Evolutionary conservation across 2,113 vertebrate species (phyloP), one percentile per base, ranked within the genome.

Genomic region (Neomonachus schauinslandi): DNA sequence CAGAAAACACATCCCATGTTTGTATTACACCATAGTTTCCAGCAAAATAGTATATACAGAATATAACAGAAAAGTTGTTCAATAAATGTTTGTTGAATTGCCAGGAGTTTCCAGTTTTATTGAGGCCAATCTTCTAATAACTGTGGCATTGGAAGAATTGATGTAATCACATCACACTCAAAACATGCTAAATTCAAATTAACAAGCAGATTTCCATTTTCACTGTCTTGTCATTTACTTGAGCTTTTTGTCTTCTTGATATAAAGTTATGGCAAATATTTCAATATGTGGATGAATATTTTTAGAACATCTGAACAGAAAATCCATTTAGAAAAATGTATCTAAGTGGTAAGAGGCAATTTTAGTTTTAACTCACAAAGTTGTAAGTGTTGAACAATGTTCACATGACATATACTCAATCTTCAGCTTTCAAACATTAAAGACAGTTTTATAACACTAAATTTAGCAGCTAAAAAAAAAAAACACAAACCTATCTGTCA

Each of bases 281-380:
- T 95, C 53, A 95, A 57, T 49, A 61, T 61, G 28, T 86, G 8
- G 15, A 77, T 96, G 92, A 95, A 57, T 89, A 92, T 93, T 92
- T 95, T 74, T 80, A 77, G 79, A 89, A 24, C 55, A 87, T 94
- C 96, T 96, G 31, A 84, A 71, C 55, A 97, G 79, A 95, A 97
- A 97, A 97, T 96, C 19, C 33, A 96, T 95, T 96, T 65, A 22
- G 95, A 96, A 67, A 95, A 94, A 92, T 83, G 69, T 88, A 94
- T 94, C 65, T 83, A 95, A 89, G 74, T 88, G 90, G 92, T 97
- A 95, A 95, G 96, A 31, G 4, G 31, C 69, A 94, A 86, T 93
- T 94, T 94, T 57, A 89, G 16, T 93, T 96, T 94, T 94, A 95
- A 92, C 84, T 59, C 84, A 84, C 83, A 89, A 96, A 94, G 55